Evolutionary conservation across 2,888 invertebrate species (phyloP).

Genomic region (Troilus luridus): DNA sequence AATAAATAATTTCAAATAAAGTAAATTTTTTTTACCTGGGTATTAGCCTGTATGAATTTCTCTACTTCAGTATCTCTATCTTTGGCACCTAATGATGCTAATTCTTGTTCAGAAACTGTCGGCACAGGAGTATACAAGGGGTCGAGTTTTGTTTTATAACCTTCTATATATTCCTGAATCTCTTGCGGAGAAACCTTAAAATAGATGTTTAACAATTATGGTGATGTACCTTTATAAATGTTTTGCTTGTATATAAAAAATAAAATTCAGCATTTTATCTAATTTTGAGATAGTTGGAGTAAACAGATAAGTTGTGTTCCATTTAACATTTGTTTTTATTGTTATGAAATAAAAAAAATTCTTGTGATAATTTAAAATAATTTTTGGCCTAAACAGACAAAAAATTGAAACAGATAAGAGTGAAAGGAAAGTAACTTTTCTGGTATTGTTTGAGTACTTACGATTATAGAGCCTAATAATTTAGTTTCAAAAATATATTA

Average conservation of each 20-base stretch:
- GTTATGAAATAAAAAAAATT: too few relatives aligned
- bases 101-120: constrained; percentile 81
- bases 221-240: neutral
- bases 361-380: too few relatives aligned
- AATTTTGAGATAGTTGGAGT: too few relatives aligned
- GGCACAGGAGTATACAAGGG: constrained; percentile 87
- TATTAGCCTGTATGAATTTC: constrained; percentile 95
- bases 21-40: constrained; percentile 73
- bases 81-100: constrained; percentile 88
- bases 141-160: constrained; percentile 92
- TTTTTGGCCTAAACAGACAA: too few relatives aligned
- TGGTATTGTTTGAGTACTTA: too few relatives aligned
- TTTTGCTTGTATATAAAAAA: too few relatives aligned
- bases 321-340: too few relatives aligned
- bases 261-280: too few relatives aligned
- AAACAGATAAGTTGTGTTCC: too few relatives aligned
- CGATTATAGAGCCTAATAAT: neutral
- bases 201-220: neutral
- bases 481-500: neutral
- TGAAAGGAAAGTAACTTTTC: too few relatives aligned
- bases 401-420: too few relatives aligned
- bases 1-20: neutral
- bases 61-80: constrained; percentile 85
- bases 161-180: constrained; percentile 81
- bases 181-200: constrained; percentile 78